Conservation (phyloP, 2,888 invertebrate species). For the Drosophila subsilvestris region DNA sequence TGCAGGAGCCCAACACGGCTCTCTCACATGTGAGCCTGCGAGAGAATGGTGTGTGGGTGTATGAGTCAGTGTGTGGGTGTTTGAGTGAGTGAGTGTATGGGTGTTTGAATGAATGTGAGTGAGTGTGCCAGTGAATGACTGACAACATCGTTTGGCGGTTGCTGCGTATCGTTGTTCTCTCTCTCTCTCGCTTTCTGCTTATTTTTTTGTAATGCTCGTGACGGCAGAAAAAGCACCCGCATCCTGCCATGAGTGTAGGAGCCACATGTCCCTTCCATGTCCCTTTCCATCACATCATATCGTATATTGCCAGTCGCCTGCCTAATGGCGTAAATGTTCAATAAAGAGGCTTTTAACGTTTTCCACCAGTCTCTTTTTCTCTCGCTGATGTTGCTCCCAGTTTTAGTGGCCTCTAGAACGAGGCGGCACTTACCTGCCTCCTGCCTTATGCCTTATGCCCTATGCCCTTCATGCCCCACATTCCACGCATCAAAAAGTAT, state of each 20-base stretch:
- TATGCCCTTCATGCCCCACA: background rate
- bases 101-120: too few relatives aligned
- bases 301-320: slow-evolving; percentile 31
- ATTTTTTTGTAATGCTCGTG: slow-evolving; percentile 59
- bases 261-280: background rate
- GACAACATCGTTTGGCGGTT: slow-evolving; percentile 72
- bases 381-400: slow-evolving; percentile 13
- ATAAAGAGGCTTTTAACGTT: slow-evolving; percentile 78
- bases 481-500: background rate
- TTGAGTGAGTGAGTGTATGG: slow-evolving; percentile 6
- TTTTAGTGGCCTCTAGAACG: slow-evolving; percentile 63
- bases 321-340: slow-evolving; percentile 79
- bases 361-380: slow-evolving; percentile 21
- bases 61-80: slow-evolving; percentile 9
- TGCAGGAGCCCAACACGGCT: slow-evolving; percentile 11
- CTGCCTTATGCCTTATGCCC: slow-evolving; percentile 25
- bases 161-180: background rate
- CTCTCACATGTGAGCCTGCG: background rate
- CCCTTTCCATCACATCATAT: background rate
- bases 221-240: slow-evolving; percentile 15
- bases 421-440: slow-evolving; percentile 56
- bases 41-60: background rate
- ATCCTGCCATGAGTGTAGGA: background rate
- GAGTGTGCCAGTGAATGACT: slow-evolving; percentile 50
- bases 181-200: background rate